Evolutionary conservation across 92 coral and sea anemone genomes (phyloP), one percentile per base, ranked within the genome.

Genomic region (Galaxea fascicularis): DNA sequence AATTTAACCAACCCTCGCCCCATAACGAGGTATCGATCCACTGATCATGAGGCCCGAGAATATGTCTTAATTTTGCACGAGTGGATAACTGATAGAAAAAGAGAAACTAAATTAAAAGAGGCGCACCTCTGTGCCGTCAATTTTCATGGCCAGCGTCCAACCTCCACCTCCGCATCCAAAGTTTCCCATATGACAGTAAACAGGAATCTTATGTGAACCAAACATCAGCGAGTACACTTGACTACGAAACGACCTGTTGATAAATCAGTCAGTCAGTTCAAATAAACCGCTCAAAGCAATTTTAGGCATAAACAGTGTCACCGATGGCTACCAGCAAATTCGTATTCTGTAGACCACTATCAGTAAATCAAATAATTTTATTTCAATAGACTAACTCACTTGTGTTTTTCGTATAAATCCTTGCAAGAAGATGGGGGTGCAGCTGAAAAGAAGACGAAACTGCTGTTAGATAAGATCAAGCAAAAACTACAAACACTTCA

Each of bases 141-240:
- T 64, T n/a, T 59, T 59, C 65, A 59, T 17, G 65, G 27, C 65
- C 25, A 25, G 20, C 11, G 65, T 60, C 65, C 65, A 60, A n/a
- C 65, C 65, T 60, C 65, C 65, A 0, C 8, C 14, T 60, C 65
- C 65, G 27, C 65, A 60, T 60, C 31, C 65, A 60, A 60, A 60
- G 65, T 60, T 25, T 60, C 65, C 65, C 65, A 60, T 60, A 28
- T 60, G 65, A 60, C 65, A 60, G 27, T 60, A 60, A 60, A 60
- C 65, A n/a, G 65, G 65, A 49, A 49, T 10, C 56, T 49, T 49
- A 5, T 49, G 10, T 15, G 56, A 49, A 49, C 56, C 56, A 49
- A 49, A 57, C 63, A 57, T 57, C 63, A 57, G 63, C 11, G n/a
- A 0, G 22, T 57, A 57, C 5, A 57, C 63, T 57, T 57, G 63